A percentile compares a stretch with the other conserved stretches of the same genome.
These are phyloP conservation scores for Microctonus brassicae DNA, from an alignment of 2,888 invertebrate genomes.

Conservation along the genomic window DNA sequence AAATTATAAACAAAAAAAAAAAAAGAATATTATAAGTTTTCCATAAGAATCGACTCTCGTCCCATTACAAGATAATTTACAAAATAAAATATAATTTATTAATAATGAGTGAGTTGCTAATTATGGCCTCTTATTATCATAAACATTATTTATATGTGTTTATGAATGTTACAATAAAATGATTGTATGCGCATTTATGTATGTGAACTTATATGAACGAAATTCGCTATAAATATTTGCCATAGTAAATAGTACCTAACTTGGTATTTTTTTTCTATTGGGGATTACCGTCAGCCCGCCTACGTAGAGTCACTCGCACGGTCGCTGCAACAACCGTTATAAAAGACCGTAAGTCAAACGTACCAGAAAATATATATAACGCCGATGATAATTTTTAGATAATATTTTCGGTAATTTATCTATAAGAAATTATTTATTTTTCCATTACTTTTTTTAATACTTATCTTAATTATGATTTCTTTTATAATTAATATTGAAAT, in stretches of 20 bases:
- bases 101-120: background rate
- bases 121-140: background rate
- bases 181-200: background rate
- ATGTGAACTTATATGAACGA: too few relatives aligned
- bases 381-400: constrained; percentile 44
- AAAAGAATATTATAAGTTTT: background rate
- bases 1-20: background rate
- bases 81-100: background rate
- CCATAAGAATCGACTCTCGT: background rate
- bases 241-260: constrained; percentile 62
- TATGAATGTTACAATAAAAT: background rate
- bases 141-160: constrained; percentile 20
- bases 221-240: constrained; percentile 45
- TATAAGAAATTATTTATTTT: constrained; percentile 25
- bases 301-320: constrained; percentile 92
- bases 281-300: constrained; percentile 74
- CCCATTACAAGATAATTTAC: background rate
- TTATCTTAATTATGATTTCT: constrained; percentile 17
- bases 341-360: constrained; percentile 65
- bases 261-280: constrained; percentile 64
- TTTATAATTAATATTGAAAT: too few relatives aligned
- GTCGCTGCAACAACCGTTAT: constrained; percentile 85
- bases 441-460: constrained; percentile 28
- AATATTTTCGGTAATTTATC: constrained; percentile 43
- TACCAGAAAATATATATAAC: too few relatives aligned